Evolutionary conservation across 2,797 vertebrate genomes (phyloP).

Genomic region (Strix occidentalis): DNA sequence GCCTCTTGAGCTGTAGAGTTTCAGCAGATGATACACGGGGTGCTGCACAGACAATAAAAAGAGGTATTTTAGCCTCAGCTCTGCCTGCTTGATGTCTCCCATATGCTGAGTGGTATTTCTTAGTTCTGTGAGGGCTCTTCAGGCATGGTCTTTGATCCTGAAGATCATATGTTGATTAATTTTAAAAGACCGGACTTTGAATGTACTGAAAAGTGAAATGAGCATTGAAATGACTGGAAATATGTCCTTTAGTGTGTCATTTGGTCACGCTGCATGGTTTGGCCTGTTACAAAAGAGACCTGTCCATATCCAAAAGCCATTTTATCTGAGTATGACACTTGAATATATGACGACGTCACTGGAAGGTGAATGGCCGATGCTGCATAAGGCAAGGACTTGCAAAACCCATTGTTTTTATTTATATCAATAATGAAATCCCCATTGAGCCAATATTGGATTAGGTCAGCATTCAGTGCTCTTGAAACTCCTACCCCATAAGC

Average conservation of each 20-base stretch:
- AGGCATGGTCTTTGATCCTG: background rate
- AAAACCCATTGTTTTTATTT: background rate
- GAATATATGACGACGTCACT: background rate
- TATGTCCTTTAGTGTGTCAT: background rate
- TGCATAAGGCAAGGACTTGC: background rate
- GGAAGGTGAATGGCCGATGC: background rate
- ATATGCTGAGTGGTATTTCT: background rate
- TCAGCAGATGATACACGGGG: background rate
- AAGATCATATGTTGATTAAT: background rate
- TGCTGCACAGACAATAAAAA: background rate
- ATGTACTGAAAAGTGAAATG: background rate
- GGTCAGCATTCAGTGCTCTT: background rate
- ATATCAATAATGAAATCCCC: background rate
- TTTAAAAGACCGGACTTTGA: background rate
- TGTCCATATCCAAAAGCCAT: background rate
- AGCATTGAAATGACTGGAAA: background rate
- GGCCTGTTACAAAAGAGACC: background rate
- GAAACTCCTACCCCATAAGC: background rate
- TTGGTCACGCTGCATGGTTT: background rate
- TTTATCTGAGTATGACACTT: background rate
- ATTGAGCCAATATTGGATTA: background rate
- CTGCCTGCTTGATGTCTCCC: background rate
- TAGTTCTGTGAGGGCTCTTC: background rate
- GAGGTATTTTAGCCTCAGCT: background rate
- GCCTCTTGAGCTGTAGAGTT: background rate